These are phyloP conservation scores for Eulimnadia texana DNA, from an alignment of 1,140 invertebrate genomes.

Conservation along the genomic window DNA sequence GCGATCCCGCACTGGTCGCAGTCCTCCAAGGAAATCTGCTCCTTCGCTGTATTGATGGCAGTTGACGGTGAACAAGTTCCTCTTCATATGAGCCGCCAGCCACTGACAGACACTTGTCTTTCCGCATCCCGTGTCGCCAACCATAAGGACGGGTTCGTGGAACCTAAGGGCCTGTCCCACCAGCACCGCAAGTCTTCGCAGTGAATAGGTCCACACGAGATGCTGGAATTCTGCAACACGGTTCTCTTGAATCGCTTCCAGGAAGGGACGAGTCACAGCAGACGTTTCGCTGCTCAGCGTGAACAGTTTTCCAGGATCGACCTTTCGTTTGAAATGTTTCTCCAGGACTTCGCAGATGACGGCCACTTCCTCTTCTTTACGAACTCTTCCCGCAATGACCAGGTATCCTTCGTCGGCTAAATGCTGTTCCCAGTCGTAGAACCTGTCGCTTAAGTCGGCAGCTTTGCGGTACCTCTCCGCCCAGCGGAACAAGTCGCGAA, in stretches of 20 bases:
- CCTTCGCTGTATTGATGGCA: conserved; percentile 99
- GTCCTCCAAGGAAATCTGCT: conserved; percentile 89
- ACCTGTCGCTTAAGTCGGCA: conserved; percentile 32
- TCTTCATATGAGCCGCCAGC: conserved; percentile 48
- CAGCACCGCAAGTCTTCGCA: conserved; percentile 81
- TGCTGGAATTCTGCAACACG: conserved; percentile 47
- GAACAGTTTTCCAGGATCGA: conserved; percentile 61
- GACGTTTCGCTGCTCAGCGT: conserved; percentile 50
- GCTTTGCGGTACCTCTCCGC: conserved; percentile 79
- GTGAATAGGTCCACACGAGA: conserved; percentile 85
- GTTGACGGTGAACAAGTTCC: conserved; percentile 66
- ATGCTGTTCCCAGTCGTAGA: conserved; percentile 95
- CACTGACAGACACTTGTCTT: conserved; percentile 95
- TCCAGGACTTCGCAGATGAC: conserved; percentile 42
- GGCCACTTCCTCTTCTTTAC: conserved; percentile 55
- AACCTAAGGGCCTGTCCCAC: conserved; percentile 74
- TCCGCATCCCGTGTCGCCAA: conserved; percentile 96
- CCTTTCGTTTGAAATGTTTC: conserved; percentile 66
- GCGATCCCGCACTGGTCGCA: conserved; percentile 69
- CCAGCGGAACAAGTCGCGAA: conserved; percentile 95
- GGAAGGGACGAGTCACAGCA: conserved; percentile 51
- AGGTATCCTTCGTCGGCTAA: conserved; percentile 94
- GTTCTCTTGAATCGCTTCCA: conserved; percentile 44
- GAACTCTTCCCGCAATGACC: conserved; percentile 79
- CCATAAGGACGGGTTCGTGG: conserved; percentile 84